Evolutionary conservation across 2,797 vertebrate genomes (phyloP).

Genomic region (Neopelma chrysocephalum): DNA sequence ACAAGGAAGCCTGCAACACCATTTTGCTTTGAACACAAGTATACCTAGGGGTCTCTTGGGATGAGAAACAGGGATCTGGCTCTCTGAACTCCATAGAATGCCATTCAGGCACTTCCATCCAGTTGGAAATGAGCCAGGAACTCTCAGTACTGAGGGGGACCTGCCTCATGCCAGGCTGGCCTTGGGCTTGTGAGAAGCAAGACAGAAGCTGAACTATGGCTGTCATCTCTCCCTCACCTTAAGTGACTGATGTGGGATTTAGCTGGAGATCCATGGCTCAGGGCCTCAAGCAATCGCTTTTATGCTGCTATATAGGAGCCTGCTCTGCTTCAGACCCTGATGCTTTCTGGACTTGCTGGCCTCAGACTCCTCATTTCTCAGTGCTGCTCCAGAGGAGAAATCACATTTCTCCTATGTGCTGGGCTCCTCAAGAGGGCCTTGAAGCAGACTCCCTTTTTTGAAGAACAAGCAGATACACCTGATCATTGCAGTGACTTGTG

Average conservation of each 20-base stretch:
- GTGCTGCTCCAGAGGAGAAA: not conserved
- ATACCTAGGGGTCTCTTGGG: rapidly evolving
- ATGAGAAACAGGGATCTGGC: not conserved
- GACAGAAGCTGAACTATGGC: not conserved
- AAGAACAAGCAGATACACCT: not conserved
- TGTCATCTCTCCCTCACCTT: not conserved
- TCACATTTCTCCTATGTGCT: not conserved
- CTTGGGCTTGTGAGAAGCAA: not conserved
- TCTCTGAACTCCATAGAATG: not conserved
- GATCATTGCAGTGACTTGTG: not conserved
- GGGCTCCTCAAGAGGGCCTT: not conserved
- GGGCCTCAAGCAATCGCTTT: not conserved
- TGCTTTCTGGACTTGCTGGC: not conserved
- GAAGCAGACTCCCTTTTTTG: not conserved
- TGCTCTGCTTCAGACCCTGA: not conserved
- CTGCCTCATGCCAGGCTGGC: not conserved
- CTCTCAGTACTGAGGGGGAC: not conserved
- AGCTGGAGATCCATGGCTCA: not conserved
- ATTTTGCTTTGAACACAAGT: not conserved
- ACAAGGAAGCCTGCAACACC: not conserved
- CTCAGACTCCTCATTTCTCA: not conserved
- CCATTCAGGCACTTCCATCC: not conserved
- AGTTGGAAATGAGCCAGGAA: not conserved
- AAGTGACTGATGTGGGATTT: not conserved
- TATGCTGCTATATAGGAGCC: not conserved